These are phyloP conservation scores for Portunus trituberculatus DNA, from an alignment of 1,140 invertebrate species.

Conservation along the genomic window DNA sequence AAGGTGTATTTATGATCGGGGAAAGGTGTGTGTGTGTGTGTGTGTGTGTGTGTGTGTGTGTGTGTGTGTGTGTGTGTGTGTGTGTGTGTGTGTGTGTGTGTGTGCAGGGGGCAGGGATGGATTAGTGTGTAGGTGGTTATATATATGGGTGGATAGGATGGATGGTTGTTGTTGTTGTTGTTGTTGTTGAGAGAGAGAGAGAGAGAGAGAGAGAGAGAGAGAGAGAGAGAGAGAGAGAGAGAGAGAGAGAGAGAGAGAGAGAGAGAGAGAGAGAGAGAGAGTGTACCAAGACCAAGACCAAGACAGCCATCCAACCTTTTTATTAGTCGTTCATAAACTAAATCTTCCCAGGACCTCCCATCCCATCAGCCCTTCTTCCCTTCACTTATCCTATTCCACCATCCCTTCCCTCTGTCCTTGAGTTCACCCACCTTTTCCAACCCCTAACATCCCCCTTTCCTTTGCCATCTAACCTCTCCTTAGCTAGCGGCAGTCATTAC, in stretches of 20 bases:
- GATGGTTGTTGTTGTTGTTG: too few relatives aligned
- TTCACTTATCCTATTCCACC: neutral
- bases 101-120: neutral
- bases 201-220: neutral
- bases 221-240: neutral
- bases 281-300: neutral
- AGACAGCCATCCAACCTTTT: neutral
- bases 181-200: too few relatives aligned
- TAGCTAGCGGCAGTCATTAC: neutral
- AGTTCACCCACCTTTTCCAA: neutral
- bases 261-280: neutral
- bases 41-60: slow-evolving; percentile 26
- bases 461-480: neutral
- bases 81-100: slow-evolving; percentile 32
- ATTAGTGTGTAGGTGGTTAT: neutral
- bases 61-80: slow-evolving; percentile 52
- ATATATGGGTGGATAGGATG: neutral
- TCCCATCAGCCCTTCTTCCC: neutral
- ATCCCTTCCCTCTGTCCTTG: too few relatives aligned
- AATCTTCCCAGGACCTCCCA: neutral
- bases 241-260: neutral
- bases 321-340: neutral
- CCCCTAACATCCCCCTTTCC: neutral
- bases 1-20: neutral
- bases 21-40: neutral